phyloP scores from a whole-genome alignment of 1,140 invertebrate genomes.

The Asobara japonica region DNA sequence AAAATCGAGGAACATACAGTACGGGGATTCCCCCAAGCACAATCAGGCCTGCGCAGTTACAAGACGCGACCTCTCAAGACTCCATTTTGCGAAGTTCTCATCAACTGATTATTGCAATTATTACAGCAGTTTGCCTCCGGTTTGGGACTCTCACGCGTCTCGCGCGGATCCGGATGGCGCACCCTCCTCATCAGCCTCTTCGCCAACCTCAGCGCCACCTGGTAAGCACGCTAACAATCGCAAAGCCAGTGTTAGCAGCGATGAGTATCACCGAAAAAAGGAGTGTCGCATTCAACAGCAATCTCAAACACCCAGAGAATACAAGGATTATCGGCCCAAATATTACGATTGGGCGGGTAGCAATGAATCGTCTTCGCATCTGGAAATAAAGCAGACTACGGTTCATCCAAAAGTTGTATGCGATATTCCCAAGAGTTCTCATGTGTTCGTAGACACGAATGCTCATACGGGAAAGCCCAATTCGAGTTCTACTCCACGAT shows the following conservation, averaged over 20 bases:
- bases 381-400: slow-evolving; percentile 57
- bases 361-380: slow-evolving; percentile 42
- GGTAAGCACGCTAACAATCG: slow-evolving; percentile 40
- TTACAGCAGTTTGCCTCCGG: slow-evolving; percentile 49
- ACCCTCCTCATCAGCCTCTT: slow-evolving; percentile 65
- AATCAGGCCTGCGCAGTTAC: no score
- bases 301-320: slow-evolving; percentile 57
- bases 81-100: slow-evolving; percentile 28
- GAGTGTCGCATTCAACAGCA: slow-evolving; percentile 64
- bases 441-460: slow-evolving; percentile 59
- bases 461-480: slow-evolving; percentile 43
- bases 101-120: slow-evolving; percentile 15
- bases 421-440: slow-evolving; percentile 66
- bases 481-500: slow-evolving; percentile 49
- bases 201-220: slow-evolving; percentile 49
- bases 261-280: slow-evolving; percentile 47
- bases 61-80: no score
- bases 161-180: slow-evolving; percentile 76
- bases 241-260: slow-evolving; percentile 45
- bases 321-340: slow-evolving; percentile 65
- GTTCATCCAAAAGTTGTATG: slow-evolving; percentile 67
- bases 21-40: no score
- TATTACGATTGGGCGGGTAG: slow-evolving; percentile 56
- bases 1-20: no score
- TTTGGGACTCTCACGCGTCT: slow-evolving; percentile 49